A percentile compares a stretch with the other conserved stretches of the same genome.
These are phyloP conservation scores for Gymnarchus niloticus DNA, from an alignment of 2,113 vertebrate genomes.

Conservation along the genomic window DNA sequence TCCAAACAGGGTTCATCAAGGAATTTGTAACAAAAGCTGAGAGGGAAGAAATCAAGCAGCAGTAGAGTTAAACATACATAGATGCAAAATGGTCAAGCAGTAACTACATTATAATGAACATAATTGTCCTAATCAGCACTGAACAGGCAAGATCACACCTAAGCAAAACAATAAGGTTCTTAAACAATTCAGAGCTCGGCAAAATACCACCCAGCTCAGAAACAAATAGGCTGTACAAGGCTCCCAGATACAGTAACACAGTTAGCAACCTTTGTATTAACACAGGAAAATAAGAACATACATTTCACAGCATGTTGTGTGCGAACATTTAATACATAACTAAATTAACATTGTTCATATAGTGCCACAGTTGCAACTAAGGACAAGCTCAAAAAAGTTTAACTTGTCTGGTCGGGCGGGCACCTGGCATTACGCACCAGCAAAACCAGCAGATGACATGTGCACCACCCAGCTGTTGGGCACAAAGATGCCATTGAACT, in stretches of 20 bases:
- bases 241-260: not conserved
- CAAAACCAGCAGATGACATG: slow-evolving; percentile 84
- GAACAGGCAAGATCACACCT: not conserved
- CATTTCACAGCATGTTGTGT: not conserved
- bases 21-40: slow-evolving; percentile 91
- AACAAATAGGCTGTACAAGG: not conserved
- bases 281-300: not conserved
- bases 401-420: not conserved
- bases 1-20: slow-evolving; percentile 96
- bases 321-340: not conserved
- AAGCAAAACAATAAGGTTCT: not conserved
- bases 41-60: not conserved
- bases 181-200: not conserved
- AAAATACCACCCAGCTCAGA: not conserved
- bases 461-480: slow-evolving; percentile 88
- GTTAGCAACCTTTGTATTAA: not conserved
- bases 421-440: slow-evolving; percentile 64
- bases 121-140: not conserved
- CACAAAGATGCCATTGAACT: slow-evolving; percentile 81
- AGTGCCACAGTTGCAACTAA: not conserved
- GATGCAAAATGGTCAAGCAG: not conserved
- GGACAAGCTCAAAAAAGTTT: not conserved
- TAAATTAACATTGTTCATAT: not conserved
- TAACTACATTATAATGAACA: not conserved
- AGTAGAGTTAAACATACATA: not conserved